These are phyloP conservation scores for Ophion ellenae DNA, from an alignment of 2,888 invertebrate species.

Conservation along the genomic window DNA sequence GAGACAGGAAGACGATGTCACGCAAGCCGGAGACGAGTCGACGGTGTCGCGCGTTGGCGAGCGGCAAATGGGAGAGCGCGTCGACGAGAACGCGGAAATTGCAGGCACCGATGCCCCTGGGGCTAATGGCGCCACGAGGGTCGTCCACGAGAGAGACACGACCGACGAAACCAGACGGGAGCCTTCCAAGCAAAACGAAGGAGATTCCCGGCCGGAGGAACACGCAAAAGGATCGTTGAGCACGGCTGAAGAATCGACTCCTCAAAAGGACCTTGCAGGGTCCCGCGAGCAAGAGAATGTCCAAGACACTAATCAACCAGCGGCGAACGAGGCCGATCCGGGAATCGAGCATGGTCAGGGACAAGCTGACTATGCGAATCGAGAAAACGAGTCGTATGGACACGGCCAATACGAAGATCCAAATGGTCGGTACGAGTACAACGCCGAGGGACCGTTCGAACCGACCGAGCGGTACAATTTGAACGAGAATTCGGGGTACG, in stretches of 20 bases:
- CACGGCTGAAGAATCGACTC: not conserved
- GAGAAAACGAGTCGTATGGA: constrained; percentile 26
- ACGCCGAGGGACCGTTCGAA: constrained; percentile 51
- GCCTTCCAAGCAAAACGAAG: not conserved
- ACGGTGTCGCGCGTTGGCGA: not conserved
- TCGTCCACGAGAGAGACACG: not conserved
- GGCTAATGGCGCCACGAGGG: not conserved
- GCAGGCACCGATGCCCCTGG: not conserved
- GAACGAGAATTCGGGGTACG: constrained; percentile 50
- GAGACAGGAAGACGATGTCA: not conserved
- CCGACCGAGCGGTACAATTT: constrained; percentile 44
- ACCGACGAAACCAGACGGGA: not conserved
- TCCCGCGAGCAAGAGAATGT: not conserved
- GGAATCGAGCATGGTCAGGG: constrained; percentile 33
- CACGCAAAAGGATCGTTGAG: not conserved
- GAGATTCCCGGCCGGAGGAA: not conserved
- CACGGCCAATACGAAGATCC: constrained; percentile 62
- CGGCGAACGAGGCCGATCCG: constrained; percentile 32
- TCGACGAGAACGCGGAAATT: not conserved
- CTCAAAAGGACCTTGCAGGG: not conserved
- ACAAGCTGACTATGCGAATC: constrained; percentile 29
- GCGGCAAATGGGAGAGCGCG: not conserved
- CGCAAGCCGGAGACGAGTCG: constrained; percentile 9
- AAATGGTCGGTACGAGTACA: constrained; percentile 63
- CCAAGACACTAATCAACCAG: constrained; percentile 16